Evolutionary conservation across 2,113 vertebrate genomes (phyloP).

Genomic region (Synodontis membranacea): DNA sequence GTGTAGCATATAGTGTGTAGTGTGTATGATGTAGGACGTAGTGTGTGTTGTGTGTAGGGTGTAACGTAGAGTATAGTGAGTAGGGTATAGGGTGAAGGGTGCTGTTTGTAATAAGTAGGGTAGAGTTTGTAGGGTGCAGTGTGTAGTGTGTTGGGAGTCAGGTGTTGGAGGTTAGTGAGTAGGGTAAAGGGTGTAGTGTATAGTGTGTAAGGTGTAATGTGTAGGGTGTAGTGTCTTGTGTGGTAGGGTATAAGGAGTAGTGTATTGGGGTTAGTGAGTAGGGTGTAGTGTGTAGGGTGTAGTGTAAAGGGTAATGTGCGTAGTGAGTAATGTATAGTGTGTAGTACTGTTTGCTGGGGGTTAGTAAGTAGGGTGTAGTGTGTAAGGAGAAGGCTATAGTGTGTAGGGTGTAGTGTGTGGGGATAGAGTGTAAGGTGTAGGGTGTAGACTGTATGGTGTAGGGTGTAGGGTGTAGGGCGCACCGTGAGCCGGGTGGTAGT

Average conservation of each 20-base stretch:
- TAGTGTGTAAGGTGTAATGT: neutral
- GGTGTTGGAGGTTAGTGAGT: too few species aligned
- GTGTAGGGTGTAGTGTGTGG: neutral
- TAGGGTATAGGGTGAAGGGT: rapidly evolving
- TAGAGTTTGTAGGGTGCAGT: neutral
- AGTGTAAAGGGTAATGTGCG: neutral
- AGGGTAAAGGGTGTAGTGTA: neutral
- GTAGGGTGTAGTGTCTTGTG: neutral
- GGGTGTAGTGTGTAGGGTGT: neutral
- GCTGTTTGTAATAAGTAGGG: neutral
- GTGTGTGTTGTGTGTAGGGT: neutral
- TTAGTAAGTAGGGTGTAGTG: neutral
- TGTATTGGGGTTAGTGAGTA: neutral
- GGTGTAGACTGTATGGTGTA: neutral
- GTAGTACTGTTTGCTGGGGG: neutral
- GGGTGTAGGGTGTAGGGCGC: conserved; percentile 51
- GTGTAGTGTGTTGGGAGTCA: neutral
- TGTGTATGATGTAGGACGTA: neutral
- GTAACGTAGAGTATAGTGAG: neutral
- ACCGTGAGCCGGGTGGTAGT: conserved; percentile 85
- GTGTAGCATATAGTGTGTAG: neutral
- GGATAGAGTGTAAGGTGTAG: neutral
- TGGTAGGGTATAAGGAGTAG: neutral
- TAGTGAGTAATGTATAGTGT: neutral
- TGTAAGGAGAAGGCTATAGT: neutral